Conservation (phyloP, 2,797 vertebrate genomes). For the Tiaroga cobitis region DNA sequence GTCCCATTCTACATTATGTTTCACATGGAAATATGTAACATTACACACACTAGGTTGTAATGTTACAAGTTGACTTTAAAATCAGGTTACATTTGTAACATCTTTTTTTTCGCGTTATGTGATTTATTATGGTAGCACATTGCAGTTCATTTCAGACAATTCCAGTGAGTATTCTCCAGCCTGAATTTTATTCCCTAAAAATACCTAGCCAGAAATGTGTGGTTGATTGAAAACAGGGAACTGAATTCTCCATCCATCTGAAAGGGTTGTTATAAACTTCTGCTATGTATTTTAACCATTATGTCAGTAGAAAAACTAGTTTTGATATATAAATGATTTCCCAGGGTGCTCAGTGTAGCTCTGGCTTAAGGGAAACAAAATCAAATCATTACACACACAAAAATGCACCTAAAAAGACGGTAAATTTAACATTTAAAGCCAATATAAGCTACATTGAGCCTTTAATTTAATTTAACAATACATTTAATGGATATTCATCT, state of each 20-base stretch:
- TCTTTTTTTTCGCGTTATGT: background rate
- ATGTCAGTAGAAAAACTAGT: background rate
- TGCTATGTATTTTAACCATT: background rate
- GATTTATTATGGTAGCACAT: background rate
- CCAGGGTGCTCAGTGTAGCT: background rate
- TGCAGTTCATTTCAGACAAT: background rate
- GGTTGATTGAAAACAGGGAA: background rate
- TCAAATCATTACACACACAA: background rate
- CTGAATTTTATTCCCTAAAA: background rate
- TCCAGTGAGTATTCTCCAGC: background rate
- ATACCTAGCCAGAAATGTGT: background rate
- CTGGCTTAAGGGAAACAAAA: background rate
- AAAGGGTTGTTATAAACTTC: background rate
- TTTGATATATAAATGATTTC: background rate
- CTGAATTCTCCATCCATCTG: background rate
- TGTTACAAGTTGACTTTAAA: background rate
- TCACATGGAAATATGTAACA: background rate
- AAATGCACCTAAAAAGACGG: background rate
- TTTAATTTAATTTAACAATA: background rate
- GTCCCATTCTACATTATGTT: background rate
- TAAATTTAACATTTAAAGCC: background rate
- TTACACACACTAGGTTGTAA: background rate
- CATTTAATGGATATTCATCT: background rate
- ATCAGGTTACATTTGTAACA: background rate
- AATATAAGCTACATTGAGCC: background rate